Base-by-base conservation (phyloP, 2,797 vertebrate genomes). In the Squalus acanthias region DNA sequence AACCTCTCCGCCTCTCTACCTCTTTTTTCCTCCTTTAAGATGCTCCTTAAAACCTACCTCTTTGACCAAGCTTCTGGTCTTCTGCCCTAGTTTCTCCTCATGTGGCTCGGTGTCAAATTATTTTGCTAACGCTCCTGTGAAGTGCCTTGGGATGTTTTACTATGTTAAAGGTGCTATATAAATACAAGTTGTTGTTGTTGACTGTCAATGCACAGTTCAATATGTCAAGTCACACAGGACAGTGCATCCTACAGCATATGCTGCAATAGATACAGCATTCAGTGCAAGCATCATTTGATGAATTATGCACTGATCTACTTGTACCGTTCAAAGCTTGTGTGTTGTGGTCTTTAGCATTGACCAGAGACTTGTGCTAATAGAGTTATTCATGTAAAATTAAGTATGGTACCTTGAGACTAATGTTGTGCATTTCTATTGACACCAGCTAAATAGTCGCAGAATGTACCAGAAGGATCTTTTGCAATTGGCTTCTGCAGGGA, bases 351-450 rank as follows among this genome's bases (percentile, higher is more conserved):
- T 92, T 92, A 89, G 29, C 53, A 57, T 89, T 91, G 33, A 20
- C 29, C 33, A 65, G 65, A 67, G n/a, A 3, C 15, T n/a, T 69
- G n/a, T 39, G 63, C n/a, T 22, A 93, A 8, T 85, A 46, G 63
- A 67, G 17, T 46, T 46, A 9, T 69, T 39, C n/a, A 46, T 39
- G 22, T 69, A 69, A 93, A 67, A 2, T 69, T 93, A 67, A 93
- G 82, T 46, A 67, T 69, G n/a, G 63, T 46, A 93, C 46, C 20
- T 95, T 95, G 50, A 72, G 67, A 50, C 69, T 74, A 65, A 63
- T 60, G 26, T 74, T 95, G 46, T 95, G 24, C 94, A 95, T 50
- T 95, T 70, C 46, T 74, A 22, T 95, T 95, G 46, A 95, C 50
- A 74, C 24, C 70, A 74, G 46, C 69, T 95, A 57, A 74, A 24